Base-by-base conservation (phyloP, 2,888 invertebrate genomes). In the Eledone cirrhosa region DNA sequence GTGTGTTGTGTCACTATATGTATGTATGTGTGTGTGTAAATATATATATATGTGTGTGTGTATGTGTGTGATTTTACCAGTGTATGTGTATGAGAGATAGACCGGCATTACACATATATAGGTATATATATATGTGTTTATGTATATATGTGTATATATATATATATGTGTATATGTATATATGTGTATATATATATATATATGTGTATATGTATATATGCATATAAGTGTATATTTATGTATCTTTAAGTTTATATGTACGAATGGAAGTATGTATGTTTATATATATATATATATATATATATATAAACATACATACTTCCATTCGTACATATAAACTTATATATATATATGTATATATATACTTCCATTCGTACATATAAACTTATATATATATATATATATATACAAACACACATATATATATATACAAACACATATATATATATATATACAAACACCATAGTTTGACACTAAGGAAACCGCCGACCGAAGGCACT, bases 341-440 rank as follows among this genome's bases (percentile, higher is more conserved):
- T 67, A 67, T 27, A 67, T 67, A 67, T 27, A 67, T 67, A 67
- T 27, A 67, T 67, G 27, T 24, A 29, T 29, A 67, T 24, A 67
- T 29, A 67, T 24, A 67, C 19, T 24, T 24, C n/a, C 19, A 67
- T 27, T 24, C 19, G 27, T 27, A 67, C 19, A 67, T 27, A 67
- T 67, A 67, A 16, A 27, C 27, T 5, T 27, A 24, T 27, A 67
- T 63, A 27, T 63, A 27, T 63, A 27, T 63, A 27, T 63, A 27
- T 63, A 27, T 63, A 22, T 63, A 27, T 63, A 22, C 19, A 27
- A 16, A 19, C 19, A 27, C 19, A 19, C 19, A 27, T 63, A 27
- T 27, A 19, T 63, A 19, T 27, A 63, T 63, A 63, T 63, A 63
- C 19, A 63, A 0, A 63, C 19, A 63, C 1, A 19, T 63, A 24